Conservation (phyloP, 1,140 invertebrate species). For the Phymorhynchus buccinoides region DNA sequence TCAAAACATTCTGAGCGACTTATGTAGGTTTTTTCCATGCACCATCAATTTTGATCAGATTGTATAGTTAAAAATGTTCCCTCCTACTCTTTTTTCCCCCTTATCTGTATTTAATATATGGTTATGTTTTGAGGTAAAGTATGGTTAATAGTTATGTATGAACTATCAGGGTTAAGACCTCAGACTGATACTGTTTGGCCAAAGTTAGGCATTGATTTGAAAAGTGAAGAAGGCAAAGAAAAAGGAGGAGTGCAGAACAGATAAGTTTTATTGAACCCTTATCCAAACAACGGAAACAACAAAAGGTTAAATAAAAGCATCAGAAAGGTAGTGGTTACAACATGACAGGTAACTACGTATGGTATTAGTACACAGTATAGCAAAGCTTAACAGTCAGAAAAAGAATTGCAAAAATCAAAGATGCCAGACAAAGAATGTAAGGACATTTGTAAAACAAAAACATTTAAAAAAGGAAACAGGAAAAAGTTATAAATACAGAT, state of each 20-base stretch:
- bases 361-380: slow-evolving; percentile 19
- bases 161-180: no score
- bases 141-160: no score
- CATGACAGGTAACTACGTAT: neutral
- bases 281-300: slow-evolving; percentile 25
- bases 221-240: slow-evolving; percentile 11
- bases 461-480: slow-evolving; percentile 10
- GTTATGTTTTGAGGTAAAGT: no score
- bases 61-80: no score
- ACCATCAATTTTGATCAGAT: no score
- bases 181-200: neutral
- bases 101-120: no score
- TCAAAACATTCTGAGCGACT: no score
- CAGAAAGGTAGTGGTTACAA: slow-evolving; percentile 29
- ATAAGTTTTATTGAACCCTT: slow-evolving; percentile 33
- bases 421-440: neutral
- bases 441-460: no score
- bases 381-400: slow-evolving; percentile 30
- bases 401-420: slow-evolving; percentile 11
- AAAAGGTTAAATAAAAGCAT: slow-evolving; percentile 29
- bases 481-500: neutral
- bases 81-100: no score
- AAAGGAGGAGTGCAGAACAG: slow-evolving; percentile 33
- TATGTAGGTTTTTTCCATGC: no score
- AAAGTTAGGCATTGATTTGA: neutral